Percentiles rank a stretch among this genome's conserved stretches.
Conservation (phyloP, 2,113 vertebrate species). For the Castor canadensis region DNA sequence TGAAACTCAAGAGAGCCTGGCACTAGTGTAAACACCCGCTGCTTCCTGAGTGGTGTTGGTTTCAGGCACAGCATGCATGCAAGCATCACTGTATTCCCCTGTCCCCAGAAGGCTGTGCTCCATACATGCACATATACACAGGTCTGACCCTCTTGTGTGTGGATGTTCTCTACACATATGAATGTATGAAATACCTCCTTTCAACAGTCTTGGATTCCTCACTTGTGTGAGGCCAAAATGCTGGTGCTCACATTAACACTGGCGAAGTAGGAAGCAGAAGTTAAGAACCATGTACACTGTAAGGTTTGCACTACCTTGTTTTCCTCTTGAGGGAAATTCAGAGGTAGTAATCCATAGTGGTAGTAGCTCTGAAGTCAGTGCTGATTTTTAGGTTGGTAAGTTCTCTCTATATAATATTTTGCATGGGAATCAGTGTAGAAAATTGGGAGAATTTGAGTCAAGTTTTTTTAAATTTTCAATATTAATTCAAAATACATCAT, state of each 20-base stretch:
- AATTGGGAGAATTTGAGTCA: not conserved
- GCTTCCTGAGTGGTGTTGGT: not conserved
- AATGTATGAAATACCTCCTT: not conserved
- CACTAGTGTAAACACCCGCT: fast-evolving
- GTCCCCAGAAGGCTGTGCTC: not conserved
- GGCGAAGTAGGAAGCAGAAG: not conserved
- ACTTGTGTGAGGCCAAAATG: not conserved
- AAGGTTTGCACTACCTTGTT: not conserved
- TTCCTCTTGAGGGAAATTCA: not conserved
- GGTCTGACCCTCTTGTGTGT: too few relatives aligned
- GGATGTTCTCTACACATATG: too few relatives aligned
- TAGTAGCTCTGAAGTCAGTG: not conserved
- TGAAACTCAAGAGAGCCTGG: not conserved
- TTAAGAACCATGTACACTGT: fast-evolving
- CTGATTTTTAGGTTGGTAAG: not conserved
- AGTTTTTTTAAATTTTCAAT: not conserved
- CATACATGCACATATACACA: fast-evolving
- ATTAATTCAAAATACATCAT: not conserved
- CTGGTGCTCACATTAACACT: not conserved
- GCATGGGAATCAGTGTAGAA: conserved; percentile 43
- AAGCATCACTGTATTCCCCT: fast-evolving
- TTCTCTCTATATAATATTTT: not conserved
- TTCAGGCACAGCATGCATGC: not conserved
- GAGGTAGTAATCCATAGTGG: not conserved
- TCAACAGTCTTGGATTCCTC: too few relatives aligned